Base-by-base conservation (phyloP, 2,888 invertebrate species). In the Aleiodes leptofemur region DNA sequence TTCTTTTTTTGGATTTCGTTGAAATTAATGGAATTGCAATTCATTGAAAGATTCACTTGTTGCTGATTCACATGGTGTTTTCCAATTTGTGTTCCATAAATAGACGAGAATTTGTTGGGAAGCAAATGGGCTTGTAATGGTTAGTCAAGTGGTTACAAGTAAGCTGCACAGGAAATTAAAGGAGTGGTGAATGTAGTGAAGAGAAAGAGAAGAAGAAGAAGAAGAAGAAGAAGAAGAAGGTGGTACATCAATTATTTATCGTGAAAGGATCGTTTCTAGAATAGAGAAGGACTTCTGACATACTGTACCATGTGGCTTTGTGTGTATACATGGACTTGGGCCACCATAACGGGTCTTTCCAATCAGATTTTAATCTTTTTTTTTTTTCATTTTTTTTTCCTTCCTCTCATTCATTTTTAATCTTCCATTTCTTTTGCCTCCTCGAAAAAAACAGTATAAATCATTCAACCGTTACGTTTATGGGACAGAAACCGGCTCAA, bases 331-430 rank as follows among this genome's bases (percentile, higher is more conserved):
- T 82, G 83, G 84, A 85, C 82, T 81, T 79, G 82, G 84, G 83
- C 84, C 83, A 82, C 82, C 75, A 72, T 88, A 88, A 88, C 88
- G 87, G 88, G 83, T 85, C 78, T 82, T 80, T 71, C 64, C 64
- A 69, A 68, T 53, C 56, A 9, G 48, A 61, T 70, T 76, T 75
- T 74, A 75, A 57, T 73, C 53, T 57, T 53, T 61, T 56, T 50
- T 43, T 31, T n/a, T 31, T 2, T 1, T n/a, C n/a, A n/a, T n/a
- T 1, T 23, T 23, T 34, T 34, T 34, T 34, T 34, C 6, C 34
- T 43, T 3, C 11, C 9, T 13, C 13, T 71, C 64, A 59, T 68
- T 69, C 23, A 16, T 51, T 9, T 68, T 70, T 50, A 71, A 23
- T 61, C 64, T 66, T 55, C 50, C 56, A 13, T 50, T 53, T 74